Conservation (phyloP, 2,888 invertebrate species). For the Aleiodes leptofemur region DNA sequence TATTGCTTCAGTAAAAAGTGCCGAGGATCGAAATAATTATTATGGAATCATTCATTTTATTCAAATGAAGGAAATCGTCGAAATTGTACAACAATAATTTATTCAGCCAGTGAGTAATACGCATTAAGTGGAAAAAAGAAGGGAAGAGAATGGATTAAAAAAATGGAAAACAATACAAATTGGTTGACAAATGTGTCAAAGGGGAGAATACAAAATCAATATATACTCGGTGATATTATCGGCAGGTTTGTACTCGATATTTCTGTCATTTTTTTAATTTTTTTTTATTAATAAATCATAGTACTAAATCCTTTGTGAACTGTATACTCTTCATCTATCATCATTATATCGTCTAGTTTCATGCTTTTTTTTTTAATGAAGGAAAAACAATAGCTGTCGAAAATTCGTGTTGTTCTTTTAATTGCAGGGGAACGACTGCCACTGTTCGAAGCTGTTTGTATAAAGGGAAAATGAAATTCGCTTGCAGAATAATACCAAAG, state of each 20-base stretch:
- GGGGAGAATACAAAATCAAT: slow-evolving; percentile 62
- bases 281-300: neutral
- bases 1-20: too few relatives aligned
- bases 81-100: too few relatives aligned
- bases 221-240: slow-evolving; percentile 65
- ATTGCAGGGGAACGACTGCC: slow-evolving; percentile 69
- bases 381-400: too few relatives aligned
- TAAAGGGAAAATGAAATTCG: slow-evolving; percentile 69
- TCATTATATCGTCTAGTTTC: too few relatives aligned
- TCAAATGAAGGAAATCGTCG: too few relatives aligned
- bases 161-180: slow-evolving; percentile 53
- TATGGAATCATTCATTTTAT: too few relatives aligned
- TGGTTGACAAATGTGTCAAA: slow-evolving; percentile 55
- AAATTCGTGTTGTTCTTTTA: slow-evolving; percentile 8
- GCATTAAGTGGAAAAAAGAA: neutral
- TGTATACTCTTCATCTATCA: neutral
- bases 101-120: too few relatives aligned
- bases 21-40: too few relatives aligned
- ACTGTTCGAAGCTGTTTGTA: slow-evolving; percentile 70
- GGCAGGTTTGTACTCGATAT: slow-evolving; percentile 61
- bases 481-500: slow-evolving; percentile 72
- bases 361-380: too few relatives aligned
- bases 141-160: neutral
- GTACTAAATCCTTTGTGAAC: neutral
- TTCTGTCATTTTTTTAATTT: neutral